Percentiles rank a stretch among this genome's conserved stretches.
These are phyloP conservation scores for Gastracanthus pulcherrimus DNA, from an alignment of 2,888 invertebrate genomes.

Conservation along the genomic window DNA sequence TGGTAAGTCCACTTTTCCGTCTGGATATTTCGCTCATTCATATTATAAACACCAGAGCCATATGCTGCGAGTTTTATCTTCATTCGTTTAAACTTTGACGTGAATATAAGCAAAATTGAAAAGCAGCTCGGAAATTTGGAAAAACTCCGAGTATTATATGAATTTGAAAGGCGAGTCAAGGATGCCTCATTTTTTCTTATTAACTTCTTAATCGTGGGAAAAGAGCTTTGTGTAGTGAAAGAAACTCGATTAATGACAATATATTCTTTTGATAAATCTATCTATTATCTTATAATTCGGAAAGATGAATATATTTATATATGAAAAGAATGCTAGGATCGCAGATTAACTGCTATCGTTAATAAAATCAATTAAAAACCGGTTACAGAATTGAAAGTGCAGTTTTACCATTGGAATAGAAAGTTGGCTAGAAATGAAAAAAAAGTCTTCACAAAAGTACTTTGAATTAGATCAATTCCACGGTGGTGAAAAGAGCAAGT, in stretches of 20 bases:
- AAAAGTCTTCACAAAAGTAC: neutral
- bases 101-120: conserved; percentile 2
- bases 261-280: too few relatives aligned
- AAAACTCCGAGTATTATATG: neutral
- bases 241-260: too few relatives aligned
- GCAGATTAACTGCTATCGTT: too few relatives aligned
- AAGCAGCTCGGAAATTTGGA: neutral
- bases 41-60: neutral
- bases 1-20: conserved; percentile 59
- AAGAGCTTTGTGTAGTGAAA: too few relatives aligned
- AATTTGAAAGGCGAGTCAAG: neutral
- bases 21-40: conserved; percentile 12
- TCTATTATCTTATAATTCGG: too few relatives aligned
- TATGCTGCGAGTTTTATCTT: too few relatives aligned
- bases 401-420: neutral
- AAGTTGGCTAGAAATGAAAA: neutral
- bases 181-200: neutral
- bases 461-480: neutral
- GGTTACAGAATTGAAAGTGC: neutral
- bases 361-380: too few relatives aligned
- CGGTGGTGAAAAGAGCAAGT: neutral
- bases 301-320: too few relatives aligned
- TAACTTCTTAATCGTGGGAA: too few relatives aligned
- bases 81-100: conserved; percentile 3
- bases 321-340: too few relatives aligned